phyloP scores from a whole-genome alignment of 2,113 vertebrate species.

The Campylomormyrus tamandua region DNA sequence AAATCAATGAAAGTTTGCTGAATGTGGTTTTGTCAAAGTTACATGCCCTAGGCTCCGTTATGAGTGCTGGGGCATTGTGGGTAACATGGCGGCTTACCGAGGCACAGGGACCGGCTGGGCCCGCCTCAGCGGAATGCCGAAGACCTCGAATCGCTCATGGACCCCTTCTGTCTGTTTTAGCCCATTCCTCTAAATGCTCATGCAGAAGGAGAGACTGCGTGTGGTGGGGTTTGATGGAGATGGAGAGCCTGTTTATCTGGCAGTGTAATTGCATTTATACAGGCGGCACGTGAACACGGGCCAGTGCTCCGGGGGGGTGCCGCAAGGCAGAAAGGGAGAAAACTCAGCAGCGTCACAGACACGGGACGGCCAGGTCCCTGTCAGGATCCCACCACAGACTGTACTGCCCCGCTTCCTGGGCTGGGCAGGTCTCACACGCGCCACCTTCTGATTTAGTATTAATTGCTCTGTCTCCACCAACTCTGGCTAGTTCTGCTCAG shows the following conservation, averaged over 20 bases:
- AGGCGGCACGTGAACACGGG: conserved; percentile 39
- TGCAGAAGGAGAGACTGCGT: not conserved
- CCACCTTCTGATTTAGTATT: not conserved
- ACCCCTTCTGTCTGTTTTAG: not conserved
- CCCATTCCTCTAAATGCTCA: not conserved
- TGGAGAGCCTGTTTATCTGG: not conserved
- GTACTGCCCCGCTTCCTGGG: conserved; percentile 43
- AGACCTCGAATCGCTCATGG: not conserved
- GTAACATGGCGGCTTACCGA: not conserved
- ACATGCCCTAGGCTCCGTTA: not conserved
- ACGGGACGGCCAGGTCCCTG: conserved; percentile 40
- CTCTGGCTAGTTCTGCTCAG: conserved; percentile 37
- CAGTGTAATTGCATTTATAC: conserved; percentile 46
- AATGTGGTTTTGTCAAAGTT: not conserved
- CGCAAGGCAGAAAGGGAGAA: conserved; percentile 50
- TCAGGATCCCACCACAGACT: conserved; percentile 50
- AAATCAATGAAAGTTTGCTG: not conserved
- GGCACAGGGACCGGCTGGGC: not conserved
- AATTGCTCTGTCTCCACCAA: not conserved
- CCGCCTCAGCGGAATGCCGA: not conserved
- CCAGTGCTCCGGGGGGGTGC: conserved; percentile 40
- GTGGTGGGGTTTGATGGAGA: not conserved
- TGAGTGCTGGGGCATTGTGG: conserved; percentile 9
- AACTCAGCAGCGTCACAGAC: conserved; percentile 47
- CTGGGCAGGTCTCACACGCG: not conserved